phyloP scores from a whole-genome alignment of 2,113 vertebrate genomes.

The Alectura lathami region DNA sequence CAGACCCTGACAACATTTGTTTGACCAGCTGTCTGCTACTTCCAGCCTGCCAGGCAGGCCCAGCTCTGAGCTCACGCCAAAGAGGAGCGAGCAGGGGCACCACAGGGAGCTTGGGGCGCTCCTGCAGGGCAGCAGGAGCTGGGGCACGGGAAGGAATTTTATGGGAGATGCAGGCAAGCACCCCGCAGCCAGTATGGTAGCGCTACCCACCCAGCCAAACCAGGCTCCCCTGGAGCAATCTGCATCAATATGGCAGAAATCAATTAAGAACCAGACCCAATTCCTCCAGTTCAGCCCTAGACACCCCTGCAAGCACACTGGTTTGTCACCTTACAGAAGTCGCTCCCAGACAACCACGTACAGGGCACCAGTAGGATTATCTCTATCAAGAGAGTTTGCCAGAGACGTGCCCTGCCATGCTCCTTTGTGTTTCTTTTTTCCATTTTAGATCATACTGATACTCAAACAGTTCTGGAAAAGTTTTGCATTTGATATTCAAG shows the following conservation, averaged over 20 bases:
- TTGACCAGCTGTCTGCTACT: slow-evolving; percentile 36
- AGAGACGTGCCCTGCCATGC: neutral
- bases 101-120: neutral
- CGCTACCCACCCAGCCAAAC: no score
- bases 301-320: accelerated
- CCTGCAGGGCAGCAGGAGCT: neutral
- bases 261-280: neutral
- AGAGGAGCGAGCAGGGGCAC: neutral
- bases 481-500: accelerated
- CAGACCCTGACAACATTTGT: slow-evolving; percentile 26
- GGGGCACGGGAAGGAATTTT: neutral
- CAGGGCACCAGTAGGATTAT: accelerated
- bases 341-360: accelerated
- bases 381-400: neutral
- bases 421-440: neutral
- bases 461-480: neutral
- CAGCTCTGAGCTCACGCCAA: neutral
- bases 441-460: accelerated
- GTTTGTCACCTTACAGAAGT: accelerated
- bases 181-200: accelerated
- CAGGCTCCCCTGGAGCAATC: accelerated
- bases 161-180: neutral
- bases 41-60: slow-evolving; percentile 9
- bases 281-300: neutral
- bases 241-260: neutral